Base-by-base conservation (phyloP, 1,140 invertebrate genomes). In the Planococcus citri region DNA sequence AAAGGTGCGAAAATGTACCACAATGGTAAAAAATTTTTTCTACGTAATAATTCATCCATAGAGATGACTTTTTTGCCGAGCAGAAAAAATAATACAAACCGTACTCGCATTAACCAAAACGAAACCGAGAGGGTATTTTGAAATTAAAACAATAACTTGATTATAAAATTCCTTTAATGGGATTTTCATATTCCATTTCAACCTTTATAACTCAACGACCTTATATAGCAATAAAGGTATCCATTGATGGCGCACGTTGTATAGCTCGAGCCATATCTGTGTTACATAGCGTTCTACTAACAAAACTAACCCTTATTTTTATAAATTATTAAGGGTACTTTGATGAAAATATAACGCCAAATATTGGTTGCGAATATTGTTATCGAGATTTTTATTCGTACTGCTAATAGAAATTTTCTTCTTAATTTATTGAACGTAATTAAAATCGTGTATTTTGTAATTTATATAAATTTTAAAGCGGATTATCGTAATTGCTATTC, bases 101-200 rank as follows among this genome's bases (percentile, higher is more conserved):
- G 12, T 14, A 51, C 41, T n/a, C n/a, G 41, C 6, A 4, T 17
- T 17, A 51, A 51, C 41, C 6, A 24, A 64, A 64, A 24, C 60
- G 60, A 64, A 27, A 64, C 60, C 60, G 60, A 24, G 17, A 58
- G 60, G 60, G 20, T 25, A 64, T 64, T 64, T 64, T 27, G 20
- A 64, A 64, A 64, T 64, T 64, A 64, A 64, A 64, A 64, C 60
- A 64, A 64, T 64, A 64, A 64, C 60, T 64, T 27, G 60, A 64
- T 64, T 64, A 64, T 64, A 64, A 64, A 64, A 64, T 64, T 64
- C 60, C 60, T 64, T 64, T 64, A 64, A 64, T 64, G 60, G 60
- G 60, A 64, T 64, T 64, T 64, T 64, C 60, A 64, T 27, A 64
- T 64, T 64, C 25, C 60, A 64, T 64, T 64, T 64, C 60, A 27